Percentiles rank a stretch among this genome's conserved stretches.
Evolutionary conservation across 1,140 invertebrate genomes (phyloP).

Genomic region (Drosophila ficusphila): DNA sequence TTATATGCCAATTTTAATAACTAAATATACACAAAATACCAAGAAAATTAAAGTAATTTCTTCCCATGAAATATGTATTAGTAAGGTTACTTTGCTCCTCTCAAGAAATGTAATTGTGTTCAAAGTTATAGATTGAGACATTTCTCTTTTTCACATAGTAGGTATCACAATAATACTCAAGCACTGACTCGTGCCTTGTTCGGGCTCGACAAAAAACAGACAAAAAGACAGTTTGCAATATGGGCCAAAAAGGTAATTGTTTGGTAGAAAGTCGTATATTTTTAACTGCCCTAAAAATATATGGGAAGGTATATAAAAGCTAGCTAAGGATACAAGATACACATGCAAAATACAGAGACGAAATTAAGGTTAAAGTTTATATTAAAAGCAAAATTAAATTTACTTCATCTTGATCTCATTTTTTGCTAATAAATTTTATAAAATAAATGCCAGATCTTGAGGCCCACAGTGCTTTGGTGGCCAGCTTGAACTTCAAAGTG

Average conservation of each 20-base stretch:
- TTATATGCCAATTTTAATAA: no score
- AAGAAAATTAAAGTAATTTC: no score
- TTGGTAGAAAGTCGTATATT: not conserved
- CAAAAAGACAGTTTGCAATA: not conserved
- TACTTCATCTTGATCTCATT: no score
- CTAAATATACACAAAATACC: no score
- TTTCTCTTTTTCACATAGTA: not conserved
- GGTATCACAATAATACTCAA: slow-evolving; percentile 2
- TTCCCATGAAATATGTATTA: no score
- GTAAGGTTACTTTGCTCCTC: no score
- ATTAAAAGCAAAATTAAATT: no score
- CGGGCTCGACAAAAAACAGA: not conserved
- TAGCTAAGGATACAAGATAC: no score
- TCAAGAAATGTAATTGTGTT: no score
- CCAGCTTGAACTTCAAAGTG: slow-evolving; percentile 59
- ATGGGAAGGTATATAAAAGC: not conserved
- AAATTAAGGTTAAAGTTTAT: no score
- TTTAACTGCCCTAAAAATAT: not conserved
- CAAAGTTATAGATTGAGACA: not conserved
- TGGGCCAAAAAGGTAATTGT: slow-evolving; percentile 32
- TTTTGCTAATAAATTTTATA: not conserved
- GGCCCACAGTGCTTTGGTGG: slow-evolving; percentile 9
- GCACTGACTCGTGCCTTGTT: slow-evolving; percentile 3
- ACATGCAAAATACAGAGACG: no score
- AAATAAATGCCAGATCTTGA: no score